A percentile compares a stretch with the other conserved stretches of the same genome.
Conservation (phyloP, 1,140 invertebrate genomes). For the Sycophaga agraensis region DNA sequence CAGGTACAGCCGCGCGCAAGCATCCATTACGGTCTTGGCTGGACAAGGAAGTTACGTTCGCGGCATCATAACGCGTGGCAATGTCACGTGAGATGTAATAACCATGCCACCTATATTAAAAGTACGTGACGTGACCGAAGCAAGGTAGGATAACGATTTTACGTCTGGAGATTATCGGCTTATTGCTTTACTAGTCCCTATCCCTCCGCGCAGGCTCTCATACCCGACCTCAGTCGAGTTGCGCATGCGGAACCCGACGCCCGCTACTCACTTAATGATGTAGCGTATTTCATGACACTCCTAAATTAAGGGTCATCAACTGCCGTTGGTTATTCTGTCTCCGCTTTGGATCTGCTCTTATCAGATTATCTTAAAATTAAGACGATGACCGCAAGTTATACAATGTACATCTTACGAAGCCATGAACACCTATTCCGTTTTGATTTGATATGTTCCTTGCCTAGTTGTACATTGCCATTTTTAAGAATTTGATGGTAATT, state of each 20-base stretch:
- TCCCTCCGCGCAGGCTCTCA: not conserved
- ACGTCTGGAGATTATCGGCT: slow-evolving; percentile 35
- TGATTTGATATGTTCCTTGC: too few relatives aligned
- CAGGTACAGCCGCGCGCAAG: too few relatives aligned
- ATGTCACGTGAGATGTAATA: slow-evolving; percentile 2
- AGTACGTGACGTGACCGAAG: slow-evolving; percentile 31
- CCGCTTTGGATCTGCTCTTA: not conserved
- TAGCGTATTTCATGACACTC: not conserved
- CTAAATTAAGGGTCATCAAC: not conserved
- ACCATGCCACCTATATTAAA: slow-evolving; percentile 30
- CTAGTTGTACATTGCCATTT: too few relatives aligned
- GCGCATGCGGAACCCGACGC: too few relatives aligned
- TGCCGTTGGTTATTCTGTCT: not conserved
- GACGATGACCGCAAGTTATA: too few relatives aligned
- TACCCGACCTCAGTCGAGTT: too few relatives aligned
- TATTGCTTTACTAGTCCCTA: slow-evolving; percentile 14
- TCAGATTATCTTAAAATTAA: not conserved
- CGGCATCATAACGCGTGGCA: not conserved
- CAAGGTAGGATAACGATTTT: slow-evolving; percentile 30
- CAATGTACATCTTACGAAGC: too few relatives aligned
- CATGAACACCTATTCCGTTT: too few relatives aligned
- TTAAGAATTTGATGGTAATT: too few relatives aligned
- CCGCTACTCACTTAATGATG: not conserved
- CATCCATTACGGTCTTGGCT: not conserved
- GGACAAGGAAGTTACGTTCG: slow-evolving; percentile 2